These are phyloP conservation scores for Margarornis squamiger DNA, from an alignment of 2,797 vertebrate species.

Conservation along the genomic window DNA sequence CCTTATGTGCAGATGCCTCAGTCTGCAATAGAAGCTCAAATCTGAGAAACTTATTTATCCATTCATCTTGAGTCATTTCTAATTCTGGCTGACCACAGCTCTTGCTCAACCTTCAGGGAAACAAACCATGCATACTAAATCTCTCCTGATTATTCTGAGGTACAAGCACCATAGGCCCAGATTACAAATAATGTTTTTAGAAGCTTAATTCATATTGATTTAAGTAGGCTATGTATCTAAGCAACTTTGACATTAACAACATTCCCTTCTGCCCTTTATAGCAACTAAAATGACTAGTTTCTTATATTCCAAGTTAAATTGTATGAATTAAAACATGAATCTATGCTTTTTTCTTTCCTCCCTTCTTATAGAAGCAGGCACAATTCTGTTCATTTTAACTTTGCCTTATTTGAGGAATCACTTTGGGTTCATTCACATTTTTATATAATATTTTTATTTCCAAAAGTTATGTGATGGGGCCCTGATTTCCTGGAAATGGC, in stretches of 20 bases:
- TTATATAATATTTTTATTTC: not conserved
- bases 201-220: conserved; percentile 55
- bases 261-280: not conserved
- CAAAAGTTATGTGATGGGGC: not conserved
- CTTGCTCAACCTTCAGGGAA: conserved; percentile 39
- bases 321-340: not conserved
- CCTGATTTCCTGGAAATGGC: not conserved
- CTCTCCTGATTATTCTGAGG: conserved; percentile 36
- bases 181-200: conserved; percentile 6
- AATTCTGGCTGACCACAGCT: not conserved
- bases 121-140: not conserved
- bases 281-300: not conserved
- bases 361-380: not conserved
- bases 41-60: conserved; percentile 8
- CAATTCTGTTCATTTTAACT: fast-evolving
- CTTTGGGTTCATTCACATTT: not conserved
- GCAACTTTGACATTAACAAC: conserved; percentile 17
- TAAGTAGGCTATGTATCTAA: conserved; percentile 52
- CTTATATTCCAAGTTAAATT: not conserved
- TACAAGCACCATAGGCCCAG: conserved; percentile 4
- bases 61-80: not conserved
- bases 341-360: not conserved
- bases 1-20: conserved; percentile 22
- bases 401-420: not conserved
- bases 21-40: not conserved